Conservation (phyloP, 2,888 invertebrate species). For the Phyllotreta cruciferae region DNA sequence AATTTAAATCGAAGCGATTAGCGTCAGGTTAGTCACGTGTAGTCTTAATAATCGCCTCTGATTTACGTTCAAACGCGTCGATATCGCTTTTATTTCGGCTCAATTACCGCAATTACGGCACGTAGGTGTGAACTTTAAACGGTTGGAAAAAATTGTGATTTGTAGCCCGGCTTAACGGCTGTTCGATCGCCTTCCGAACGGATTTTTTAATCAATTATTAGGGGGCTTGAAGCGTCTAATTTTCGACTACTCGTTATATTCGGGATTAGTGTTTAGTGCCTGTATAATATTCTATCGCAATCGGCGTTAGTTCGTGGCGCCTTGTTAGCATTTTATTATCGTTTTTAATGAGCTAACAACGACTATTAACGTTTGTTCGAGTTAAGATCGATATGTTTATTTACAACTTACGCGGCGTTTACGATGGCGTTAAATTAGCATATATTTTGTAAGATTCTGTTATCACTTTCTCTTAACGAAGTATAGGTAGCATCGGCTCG, state of each 20-base stretch:
- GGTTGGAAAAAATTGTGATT: slow-evolving; percentile 20
- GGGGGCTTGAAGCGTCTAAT: slow-evolving; percentile 16
- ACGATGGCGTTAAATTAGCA: too few species aligned
- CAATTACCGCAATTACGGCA: slow-evolving; percentile 43
- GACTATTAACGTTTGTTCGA: too few species aligned
- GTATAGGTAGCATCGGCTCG: too few species aligned
- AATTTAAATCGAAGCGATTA: not conserved
- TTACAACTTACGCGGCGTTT: too few species aligned
- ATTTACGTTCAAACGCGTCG: slow-evolving; percentile 43
- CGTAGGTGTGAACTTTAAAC: slow-evolving; percentile 42
- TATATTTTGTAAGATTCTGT: too few species aligned
- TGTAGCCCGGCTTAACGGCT: slow-evolving; percentile 14
- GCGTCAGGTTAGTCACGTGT: slow-evolving; percentile 30
- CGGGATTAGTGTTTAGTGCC: not conserved
- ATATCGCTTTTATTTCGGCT: slow-evolving; percentile 7
- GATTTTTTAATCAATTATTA: slow-evolving; percentile 24
- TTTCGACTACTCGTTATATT: slow-evolving; percentile 12
- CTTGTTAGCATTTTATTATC: not conserved
- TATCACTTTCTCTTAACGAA: too few species aligned
- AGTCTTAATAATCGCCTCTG: slow-evolving; percentile 41
- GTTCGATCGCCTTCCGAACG: slow-evolving; percentile 14
- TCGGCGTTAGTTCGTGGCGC: not conserved
- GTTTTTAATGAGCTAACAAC: too few species aligned
- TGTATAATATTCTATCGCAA: not conserved
- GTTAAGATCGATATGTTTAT: too few species aligned